Evolutionary conservation across 2,888 invertebrate genomes (phyloP), one percentile per base, ranked within the genome.

Genomic region (Caenorhabditis japonica): DNA sequence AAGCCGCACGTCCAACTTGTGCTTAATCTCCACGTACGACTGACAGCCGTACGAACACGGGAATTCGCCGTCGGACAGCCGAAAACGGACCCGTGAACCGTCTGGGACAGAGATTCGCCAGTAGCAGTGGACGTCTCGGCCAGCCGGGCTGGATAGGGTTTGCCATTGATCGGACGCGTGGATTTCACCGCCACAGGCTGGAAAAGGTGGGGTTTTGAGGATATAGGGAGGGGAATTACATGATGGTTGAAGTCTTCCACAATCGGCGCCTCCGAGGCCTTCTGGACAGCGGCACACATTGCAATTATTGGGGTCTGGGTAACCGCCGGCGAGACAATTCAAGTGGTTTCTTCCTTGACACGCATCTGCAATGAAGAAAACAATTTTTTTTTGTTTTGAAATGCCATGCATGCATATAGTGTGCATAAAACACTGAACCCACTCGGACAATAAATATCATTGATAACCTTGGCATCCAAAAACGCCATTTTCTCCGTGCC

Each of bases 31-130:
- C 12, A 86, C 86, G 44, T 86, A 86, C 7, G 83, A 83, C 58
- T 86, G 86, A 59, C 86, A 86, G 13, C 86, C 86, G 72, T 86
- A 86, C 8, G 86, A 87, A 71, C 86, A 86, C n/a, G 86, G 86
- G 49, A 86, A 86, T 58, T 86, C 86, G 10, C 86, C 86, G 60
- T 86, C 86, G 10, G 82, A 83, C 13, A 86, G 73, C 7, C 86
- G 84, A 77, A 86, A 86, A 0, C 86, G 83, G 38, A 86, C 80
- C 2, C 83, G 77, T 17, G 82, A 84, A 2, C 86, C 86, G 15
- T 84, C 84, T 1, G 83, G 81, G 8, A 81, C 82, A 41, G 86
- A 82, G 23, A 86, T 85, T 43, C 86, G 74, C 86, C 86, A 86
- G 70, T 85, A 86, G 70, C 86, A 86, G 53, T 84, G 80, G 27